Percentiles rank a stretch among this genome's conserved stretches.
Conservation (phyloP, 1,140 invertebrate species). For the Drosophila mauritiana region DNA sequence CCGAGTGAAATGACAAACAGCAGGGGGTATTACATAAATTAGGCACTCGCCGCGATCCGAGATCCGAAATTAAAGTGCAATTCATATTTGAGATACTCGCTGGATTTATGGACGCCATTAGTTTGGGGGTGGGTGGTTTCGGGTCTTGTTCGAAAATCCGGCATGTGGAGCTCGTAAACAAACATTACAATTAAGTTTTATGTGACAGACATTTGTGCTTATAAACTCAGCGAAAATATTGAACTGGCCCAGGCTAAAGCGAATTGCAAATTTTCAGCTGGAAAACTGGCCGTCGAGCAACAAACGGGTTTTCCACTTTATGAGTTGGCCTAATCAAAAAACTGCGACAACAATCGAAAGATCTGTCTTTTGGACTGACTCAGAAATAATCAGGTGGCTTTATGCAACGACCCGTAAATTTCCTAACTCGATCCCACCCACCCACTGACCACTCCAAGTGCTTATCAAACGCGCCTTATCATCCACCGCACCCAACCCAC, state of each 20-base stretch:
- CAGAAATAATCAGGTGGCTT: conserved; percentile 36
- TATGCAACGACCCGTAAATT: conserved; percentile 63
- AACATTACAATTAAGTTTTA: conserved; percentile 83
- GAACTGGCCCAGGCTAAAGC: conserved; percentile 7
- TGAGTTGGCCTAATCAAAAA: conserved; percentile 60
- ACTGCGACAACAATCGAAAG: conserved; percentile 24
- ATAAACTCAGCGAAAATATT: conserved; percentile 79
- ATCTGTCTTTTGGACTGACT: conserved; percentile 21
- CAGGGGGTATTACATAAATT: conserved; percentile 75
- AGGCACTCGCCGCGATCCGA: conserved; percentile 53
- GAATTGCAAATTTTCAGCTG: conserved; percentile 14
- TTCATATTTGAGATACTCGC: conserved; percentile 40
- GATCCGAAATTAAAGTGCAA: conserved; percentile 31
- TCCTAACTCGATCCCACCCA: conserved; percentile 29
- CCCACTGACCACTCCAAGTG: conserved; percentile 27
- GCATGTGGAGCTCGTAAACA: conserved; percentile 73
- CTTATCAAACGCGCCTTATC: conserved; percentile 33
- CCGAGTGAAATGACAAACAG: conserved; percentile 66
- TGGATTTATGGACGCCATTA: conserved; percentile 64
- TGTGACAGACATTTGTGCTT: conserved; percentile 79
- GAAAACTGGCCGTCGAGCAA: conserved; percentile 39
- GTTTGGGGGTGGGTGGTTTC: conserved; percentile 27
- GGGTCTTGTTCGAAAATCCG: background rate
- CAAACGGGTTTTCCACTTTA: conserved; percentile 50
- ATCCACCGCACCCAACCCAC: background rate